phyloP scores from a whole-genome alignment of 2,113 vertebrate genomes.

The Amphiprion percula region DNA sequence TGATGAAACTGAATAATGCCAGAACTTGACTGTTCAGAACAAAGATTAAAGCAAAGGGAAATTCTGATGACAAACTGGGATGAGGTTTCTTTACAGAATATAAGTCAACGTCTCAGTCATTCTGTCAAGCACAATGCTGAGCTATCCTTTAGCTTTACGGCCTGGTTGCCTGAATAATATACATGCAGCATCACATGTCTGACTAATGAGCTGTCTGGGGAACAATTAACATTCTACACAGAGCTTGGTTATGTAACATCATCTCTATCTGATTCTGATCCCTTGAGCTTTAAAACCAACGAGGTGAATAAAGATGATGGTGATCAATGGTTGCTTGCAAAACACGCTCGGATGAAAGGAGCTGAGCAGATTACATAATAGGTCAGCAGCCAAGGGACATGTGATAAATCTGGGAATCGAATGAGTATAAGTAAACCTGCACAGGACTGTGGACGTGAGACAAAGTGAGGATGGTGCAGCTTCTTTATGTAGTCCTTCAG shows the following conservation, averaged over 20 bases:
- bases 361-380: conserved; percentile 48
- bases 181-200: conserved; percentile 44
- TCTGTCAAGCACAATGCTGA: conserved; percentile 26
- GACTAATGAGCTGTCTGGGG: conserved; percentile 71
- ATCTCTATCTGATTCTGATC: conserved; percentile 50
- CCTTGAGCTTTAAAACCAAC: conserved; percentile 48
- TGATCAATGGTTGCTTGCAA: conserved; percentile 65
- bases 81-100: not conserved
- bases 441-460: conserved; percentile 13
- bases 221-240: conserved; percentile 47
- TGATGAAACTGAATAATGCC: not conserved
- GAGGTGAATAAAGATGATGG: conserved; percentile 64
- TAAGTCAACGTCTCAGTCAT: not conserved
- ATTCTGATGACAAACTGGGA: conserved; percentile 1
- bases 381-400: conserved; percentile 29
- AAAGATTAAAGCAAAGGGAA: conserved; percentile 17
- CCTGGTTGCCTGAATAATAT: conserved; percentile 19
- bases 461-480: not conserved
- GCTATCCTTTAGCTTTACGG: conserved; percentile 18
- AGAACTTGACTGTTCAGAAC: not conserved
- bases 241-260: conserved; percentile 63
- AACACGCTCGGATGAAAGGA: conserved; percentile 54
- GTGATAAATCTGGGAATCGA: conserved; percentile 19
- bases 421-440: conserved; percentile 11
- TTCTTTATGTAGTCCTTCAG: conserved; percentile 34